These are phyloP conservation scores for Ostrea edulis DNA, from an alignment of 1,140 invertebrate species.

Conservation along the genomic window DNA sequence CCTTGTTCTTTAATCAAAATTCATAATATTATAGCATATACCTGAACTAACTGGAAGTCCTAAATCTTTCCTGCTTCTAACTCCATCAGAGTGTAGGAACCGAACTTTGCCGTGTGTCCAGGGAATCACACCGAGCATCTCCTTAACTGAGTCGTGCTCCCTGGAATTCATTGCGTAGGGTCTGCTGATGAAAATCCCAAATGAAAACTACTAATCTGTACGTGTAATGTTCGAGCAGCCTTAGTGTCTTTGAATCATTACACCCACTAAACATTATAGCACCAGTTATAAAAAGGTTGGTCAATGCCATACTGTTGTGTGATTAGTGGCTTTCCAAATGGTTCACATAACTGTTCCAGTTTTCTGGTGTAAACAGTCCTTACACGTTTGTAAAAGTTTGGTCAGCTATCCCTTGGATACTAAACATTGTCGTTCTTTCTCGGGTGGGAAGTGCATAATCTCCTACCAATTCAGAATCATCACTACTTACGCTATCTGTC, in stretches of 20 bases:
- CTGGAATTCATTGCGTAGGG: neutral
- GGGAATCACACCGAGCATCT: slow-evolving; percentile 46
- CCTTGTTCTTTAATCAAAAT: no score
- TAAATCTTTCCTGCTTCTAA: neutral
- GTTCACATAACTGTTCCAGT: neutral
- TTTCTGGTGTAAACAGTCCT: neutral
- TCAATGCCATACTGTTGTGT: neutral
- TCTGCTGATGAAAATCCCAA: neutral
- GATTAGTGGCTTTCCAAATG: neutral
- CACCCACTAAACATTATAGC: neutral
- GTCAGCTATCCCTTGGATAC: no score
- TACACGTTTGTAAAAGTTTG: no score
- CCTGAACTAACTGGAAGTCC: slow-evolving; percentile 33
- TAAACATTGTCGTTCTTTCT: no score
- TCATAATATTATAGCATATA: neutral
- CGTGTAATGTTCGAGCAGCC: neutral
- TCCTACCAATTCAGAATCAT: no score
- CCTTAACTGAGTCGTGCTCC: neutral
- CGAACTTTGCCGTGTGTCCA: slow-evolving; percentile 30
- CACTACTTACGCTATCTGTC: no score
- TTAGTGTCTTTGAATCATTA: neutral
- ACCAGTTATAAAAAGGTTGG: neutral
- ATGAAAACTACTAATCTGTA: neutral
- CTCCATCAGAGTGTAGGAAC: slow-evolving; percentile 44
- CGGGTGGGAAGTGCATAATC: no score